phyloP scores from a whole-genome alignment of 2,797 vertebrate species.

The Tragelaphus eurycerus region DNA sequence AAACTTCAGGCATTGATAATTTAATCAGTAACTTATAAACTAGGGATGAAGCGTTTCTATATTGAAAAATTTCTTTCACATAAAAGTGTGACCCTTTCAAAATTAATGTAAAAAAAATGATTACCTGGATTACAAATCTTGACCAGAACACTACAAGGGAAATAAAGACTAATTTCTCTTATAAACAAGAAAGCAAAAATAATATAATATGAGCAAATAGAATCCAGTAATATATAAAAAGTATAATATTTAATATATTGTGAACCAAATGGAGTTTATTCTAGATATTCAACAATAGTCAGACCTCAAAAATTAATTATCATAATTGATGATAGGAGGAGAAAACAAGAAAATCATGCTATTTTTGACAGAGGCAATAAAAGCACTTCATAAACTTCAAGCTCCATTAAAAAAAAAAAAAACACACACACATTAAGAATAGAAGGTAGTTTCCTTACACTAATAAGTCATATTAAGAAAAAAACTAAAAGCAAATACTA shows the following conservation, averaged over 20 bases:
- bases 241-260: neutral
- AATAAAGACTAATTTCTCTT: neutral
- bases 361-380: neutral
- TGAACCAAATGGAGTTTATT: neutral
- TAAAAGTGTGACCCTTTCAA: neutral
- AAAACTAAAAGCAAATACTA: conserved; percentile 2
- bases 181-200: neutral
- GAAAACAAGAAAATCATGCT: neutral
- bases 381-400: neutral
- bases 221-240: neutral
- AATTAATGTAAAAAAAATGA: neutral
- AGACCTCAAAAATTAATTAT: neutral
- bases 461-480: neutral
- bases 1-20: neutral
- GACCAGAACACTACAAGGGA: neutral
- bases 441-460: neutral
- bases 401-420: neutral
- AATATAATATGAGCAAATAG: neutral
- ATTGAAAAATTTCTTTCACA: neutral
- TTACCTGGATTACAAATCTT: neutral
- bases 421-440: neutral
- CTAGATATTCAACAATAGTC: neutral
- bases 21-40: neutral
- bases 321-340: neutral
- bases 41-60: neutral